Evolutionary conservation across 2,113 vertebrate genomes (phyloP).

Genomic region (Phrynosoma platyrhinos): DNA sequence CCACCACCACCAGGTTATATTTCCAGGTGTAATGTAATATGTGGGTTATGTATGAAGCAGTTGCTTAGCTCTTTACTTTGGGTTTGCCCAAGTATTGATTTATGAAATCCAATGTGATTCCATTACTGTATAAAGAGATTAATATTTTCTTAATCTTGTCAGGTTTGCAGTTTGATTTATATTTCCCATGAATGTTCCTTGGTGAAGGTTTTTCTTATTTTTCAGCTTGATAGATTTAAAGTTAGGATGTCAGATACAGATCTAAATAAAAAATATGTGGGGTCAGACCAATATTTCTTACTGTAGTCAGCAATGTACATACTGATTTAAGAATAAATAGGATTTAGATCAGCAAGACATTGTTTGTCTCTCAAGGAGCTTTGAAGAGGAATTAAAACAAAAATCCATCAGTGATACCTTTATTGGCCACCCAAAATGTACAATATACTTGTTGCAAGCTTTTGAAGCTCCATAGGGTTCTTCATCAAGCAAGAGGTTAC

Average conservation of each 20-base stretch:
- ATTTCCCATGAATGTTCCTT: slow-evolving; percentile 9
- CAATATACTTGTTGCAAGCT: too few species aligned
- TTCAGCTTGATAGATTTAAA: slow-evolving; percentile 33
- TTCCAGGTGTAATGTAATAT: slow-evolving; percentile 21
- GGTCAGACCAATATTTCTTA: slow-evolving; percentile 35
- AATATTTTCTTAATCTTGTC: slow-evolving; percentile 55
- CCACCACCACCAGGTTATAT: slow-evolving; percentile 3
- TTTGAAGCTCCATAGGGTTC: too few species aligned
- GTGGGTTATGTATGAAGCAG: slow-evolving; percentile 32
- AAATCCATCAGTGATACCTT: too few species aligned
- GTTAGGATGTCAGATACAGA: slow-evolving; percentile 34
- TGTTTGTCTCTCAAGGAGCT: not conserved
- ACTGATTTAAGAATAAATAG: slow-evolving; percentile 3
- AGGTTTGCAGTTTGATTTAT: slow-evolving; percentile 57
- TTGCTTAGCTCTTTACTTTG: slow-evolving; percentile 42
- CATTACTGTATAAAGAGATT: slow-evolving; percentile 52
- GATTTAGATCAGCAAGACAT: slow-evolving; percentile 28
- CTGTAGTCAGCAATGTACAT: slow-evolving; percentile 4
- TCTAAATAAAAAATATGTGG: slow-evolving; percentile 40
- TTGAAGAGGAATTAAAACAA: not conserved
- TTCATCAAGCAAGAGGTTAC: too few species aligned
- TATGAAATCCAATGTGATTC: slow-evolving; percentile 55
- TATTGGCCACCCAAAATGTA: too few species aligned
- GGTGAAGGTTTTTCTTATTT: slow-evolving; percentile 40
- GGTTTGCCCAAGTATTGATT: slow-evolving; percentile 57